A percentile compares a stretch with the other conserved stretches of the same genome.
These are phyloP conservation scores for Mizuhopecten yessoensis DNA, from an alignment of 1,140 invertebrate genomes.

Conservation along the genomic window DNA sequence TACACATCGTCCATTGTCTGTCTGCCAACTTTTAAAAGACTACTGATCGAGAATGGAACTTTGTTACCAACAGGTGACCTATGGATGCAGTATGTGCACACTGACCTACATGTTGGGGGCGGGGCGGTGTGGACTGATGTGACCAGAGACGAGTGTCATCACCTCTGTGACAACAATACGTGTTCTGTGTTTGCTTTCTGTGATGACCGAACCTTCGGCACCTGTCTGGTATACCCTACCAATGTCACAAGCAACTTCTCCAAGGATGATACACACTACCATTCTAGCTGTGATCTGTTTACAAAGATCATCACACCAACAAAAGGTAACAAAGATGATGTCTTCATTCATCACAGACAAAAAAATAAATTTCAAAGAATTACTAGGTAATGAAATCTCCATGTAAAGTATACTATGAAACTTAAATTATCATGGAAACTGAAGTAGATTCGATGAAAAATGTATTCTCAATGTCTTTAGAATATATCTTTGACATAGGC, in stretches of 20 bases:
- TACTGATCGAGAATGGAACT: too few species aligned
- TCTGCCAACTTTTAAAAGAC: too few species aligned
- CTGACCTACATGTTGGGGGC: neutral
- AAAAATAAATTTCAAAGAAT: too few species aligned
- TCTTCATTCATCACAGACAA: too few species aligned
- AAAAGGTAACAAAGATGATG: neutral
- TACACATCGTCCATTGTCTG: too few species aligned
- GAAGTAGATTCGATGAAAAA: too few species aligned
- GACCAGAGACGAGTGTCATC: constrained; percentile 47
- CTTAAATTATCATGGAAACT: too few species aligned
- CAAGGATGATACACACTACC: neutral
- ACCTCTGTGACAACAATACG: neutral
- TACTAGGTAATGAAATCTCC: too few species aligned
- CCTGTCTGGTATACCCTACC: constrained; percentile 29
- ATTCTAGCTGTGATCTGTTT: neutral
- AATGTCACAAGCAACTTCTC: constrained; percentile 28
- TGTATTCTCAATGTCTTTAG: too few species aligned
- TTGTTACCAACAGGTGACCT: neutral
- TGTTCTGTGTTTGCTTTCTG: constrained; percentile 45
- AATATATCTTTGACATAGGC: too few species aligned
- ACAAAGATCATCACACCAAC: neutral
- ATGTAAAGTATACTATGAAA: too few species aligned
- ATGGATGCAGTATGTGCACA: constrained; percentile 37
- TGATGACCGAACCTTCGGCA: constrained; percentile 37
- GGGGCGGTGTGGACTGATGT: neutral